These are phyloP conservation scores for Procavia capensis DNA, from an alignment of 2,113 vertebrate species.

Conservation along the genomic window DNA sequence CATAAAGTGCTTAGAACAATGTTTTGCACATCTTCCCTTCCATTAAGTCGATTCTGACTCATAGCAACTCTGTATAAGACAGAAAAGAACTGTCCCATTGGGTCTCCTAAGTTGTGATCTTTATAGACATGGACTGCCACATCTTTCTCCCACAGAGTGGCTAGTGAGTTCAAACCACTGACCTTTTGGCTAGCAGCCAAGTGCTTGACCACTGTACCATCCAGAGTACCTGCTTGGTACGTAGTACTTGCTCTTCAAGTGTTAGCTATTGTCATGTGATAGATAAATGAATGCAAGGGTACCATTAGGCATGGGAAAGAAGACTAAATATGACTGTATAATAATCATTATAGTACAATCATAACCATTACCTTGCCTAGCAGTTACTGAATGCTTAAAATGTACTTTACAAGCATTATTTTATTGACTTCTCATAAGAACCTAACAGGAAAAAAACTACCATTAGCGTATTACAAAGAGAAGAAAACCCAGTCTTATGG, in stretches of 20 bases:
- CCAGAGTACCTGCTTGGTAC: background rate
- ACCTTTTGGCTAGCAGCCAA: too few species aligned
- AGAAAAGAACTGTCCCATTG: too few species aligned
- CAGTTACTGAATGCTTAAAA: slow-evolving; percentile 53
- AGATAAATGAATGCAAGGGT: background rate
- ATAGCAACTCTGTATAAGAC: too few species aligned
- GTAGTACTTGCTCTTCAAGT: background rate
- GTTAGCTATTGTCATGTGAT: background rate
- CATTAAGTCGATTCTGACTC: too few species aligned
- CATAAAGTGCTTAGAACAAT: background rate
- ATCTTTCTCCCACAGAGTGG: too few species aligned
- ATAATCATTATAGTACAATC: slow-evolving; percentile 12
- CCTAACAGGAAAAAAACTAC: background rate
- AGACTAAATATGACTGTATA: background rate
- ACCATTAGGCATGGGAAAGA: background rate
- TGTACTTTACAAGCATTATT: slow-evolving; percentile 28
- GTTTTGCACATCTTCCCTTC: too few species aligned
- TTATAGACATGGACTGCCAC: too few species aligned
- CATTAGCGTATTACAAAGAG: background rate
- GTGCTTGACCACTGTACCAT: too few species aligned
- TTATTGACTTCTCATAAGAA: slow-evolving; percentile 33
- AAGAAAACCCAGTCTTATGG: background rate
- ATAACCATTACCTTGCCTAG: background rate
- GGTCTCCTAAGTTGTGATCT: too few species aligned
- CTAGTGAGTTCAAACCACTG: too few species aligned